A percentile compares a stretch with the other conserved stretches of the same genome.
These are phyloP conservation scores for Ischnura elegans DNA, from an alignment of 2,888 invertebrate species.

Conservation along the genomic window DNA sequence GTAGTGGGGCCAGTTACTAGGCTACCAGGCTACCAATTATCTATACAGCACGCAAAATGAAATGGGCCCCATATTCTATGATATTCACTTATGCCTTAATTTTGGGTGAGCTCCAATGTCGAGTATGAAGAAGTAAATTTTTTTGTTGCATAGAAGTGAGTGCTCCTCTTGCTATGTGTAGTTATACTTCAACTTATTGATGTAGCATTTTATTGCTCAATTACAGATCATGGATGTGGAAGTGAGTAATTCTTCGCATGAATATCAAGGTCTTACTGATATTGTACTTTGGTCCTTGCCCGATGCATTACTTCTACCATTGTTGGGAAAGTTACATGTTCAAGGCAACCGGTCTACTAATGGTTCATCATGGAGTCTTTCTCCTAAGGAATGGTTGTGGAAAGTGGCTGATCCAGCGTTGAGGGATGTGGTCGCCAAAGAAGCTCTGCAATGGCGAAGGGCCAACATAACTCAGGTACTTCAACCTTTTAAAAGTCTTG, in stretches of 20 bases:
- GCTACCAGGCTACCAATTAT: no score
- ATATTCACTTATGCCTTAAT: no score
- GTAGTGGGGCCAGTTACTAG: no score
- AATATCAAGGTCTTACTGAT: constrained; percentile 88
- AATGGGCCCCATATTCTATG: no score
- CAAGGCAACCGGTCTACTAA: constrained; percentile 79
- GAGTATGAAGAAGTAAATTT: no score
- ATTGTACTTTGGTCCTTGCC: constrained; percentile 90
- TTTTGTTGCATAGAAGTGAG: no score
- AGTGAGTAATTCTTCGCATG: constrained; percentile 84
- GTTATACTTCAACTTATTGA: no score
- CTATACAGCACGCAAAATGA: no score
- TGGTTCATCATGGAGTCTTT: constrained; percentile 68
- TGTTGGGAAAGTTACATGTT: constrained; percentile 86
- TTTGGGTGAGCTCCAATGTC: no score
- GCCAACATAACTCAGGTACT: constrained; percentile 80
- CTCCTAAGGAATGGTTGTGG: constrained; percentile 87
- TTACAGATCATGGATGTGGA: constrained; percentile 86
- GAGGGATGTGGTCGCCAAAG: constrained; percentile 90
- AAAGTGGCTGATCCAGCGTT: constrained; percentile 86
- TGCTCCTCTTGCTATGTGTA: no score
- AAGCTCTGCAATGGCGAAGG: constrained; percentile 90
- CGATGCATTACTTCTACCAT: constrained; percentile 87
- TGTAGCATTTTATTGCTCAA: constrained; percentile 69
- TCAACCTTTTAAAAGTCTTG: no score